A percentile compares a stretch with the other conserved stretches of the same genome.
Conservation (phyloP, 2,113 vertebrate genomes). For the Smithornis capensis region DNA sequence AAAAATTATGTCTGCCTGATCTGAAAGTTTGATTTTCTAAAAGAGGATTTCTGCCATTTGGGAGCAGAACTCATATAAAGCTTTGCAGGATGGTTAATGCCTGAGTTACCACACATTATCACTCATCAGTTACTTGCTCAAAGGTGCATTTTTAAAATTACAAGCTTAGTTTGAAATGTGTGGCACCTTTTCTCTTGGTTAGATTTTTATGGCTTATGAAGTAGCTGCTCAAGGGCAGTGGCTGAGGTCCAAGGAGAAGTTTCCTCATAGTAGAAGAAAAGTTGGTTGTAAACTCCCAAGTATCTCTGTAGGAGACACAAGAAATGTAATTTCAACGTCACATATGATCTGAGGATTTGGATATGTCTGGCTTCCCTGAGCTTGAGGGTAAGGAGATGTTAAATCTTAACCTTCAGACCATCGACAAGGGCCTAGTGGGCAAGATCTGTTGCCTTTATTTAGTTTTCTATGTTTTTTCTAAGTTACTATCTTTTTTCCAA, state of each 20-base stretch:
- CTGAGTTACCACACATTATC: not conserved
- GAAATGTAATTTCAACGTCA: not conserved
- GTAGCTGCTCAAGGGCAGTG: not conserved
- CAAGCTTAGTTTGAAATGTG: not conserved
- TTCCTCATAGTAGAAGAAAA: not conserved
- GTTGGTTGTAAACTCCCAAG: not conserved
- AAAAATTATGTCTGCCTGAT: not conserved
- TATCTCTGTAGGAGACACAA: not conserved
- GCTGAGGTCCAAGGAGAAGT: not conserved
- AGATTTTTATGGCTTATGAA: not conserved
- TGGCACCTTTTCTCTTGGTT: not conserved
- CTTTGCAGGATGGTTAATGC: not conserved
- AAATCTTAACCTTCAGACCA: not conserved
- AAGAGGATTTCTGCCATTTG: not conserved
- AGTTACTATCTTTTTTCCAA: no score
- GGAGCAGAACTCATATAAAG: not conserved
- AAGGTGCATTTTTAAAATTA: slow-evolving; percentile 3
- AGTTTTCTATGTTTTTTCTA: not conserved
- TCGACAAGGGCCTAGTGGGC: not conserved
- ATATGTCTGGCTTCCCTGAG: not conserved
- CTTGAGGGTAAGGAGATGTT: not conserved
- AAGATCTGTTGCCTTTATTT: not conserved
- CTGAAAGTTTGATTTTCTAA: not conserved
- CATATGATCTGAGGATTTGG: not conserved
- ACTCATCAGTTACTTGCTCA: not conserved